These are phyloP conservation scores for Enteromius anoplus DNA, from an alignment of 2,797 vertebrate genomes.

Conservation along the genomic window DNA sequence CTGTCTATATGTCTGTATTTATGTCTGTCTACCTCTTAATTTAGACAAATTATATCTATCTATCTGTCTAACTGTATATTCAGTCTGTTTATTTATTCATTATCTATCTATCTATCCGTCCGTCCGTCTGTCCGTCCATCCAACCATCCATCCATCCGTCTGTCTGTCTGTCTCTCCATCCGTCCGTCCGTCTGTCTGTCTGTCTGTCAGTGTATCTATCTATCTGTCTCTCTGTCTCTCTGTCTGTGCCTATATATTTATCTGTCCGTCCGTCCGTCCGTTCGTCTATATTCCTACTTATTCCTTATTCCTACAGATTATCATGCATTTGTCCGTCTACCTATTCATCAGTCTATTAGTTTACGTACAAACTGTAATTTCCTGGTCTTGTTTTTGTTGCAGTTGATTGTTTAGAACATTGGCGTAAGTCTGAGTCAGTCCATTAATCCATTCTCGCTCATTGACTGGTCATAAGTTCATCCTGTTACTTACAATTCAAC, in stretches of 20 bases:
- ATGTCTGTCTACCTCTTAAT: background rate
- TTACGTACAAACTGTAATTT: background rate
- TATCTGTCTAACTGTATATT: too few species aligned
- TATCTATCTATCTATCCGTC: rapidly evolving
- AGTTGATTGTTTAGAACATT: conserved; percentile 38
- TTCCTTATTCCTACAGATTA: background rate
- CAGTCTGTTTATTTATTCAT: background rate
- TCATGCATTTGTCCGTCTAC: background rate
- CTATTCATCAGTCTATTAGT: background rate
- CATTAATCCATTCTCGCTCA: conserved; percentile 38
- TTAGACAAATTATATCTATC: too few species aligned
- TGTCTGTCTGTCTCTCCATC: rapidly evolving
- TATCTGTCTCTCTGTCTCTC: rapidly evolving
- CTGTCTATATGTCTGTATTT: background rate
- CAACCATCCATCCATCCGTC: background rate
- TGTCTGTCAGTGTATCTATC: background rate
- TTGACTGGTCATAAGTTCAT: conserved; percentile 37
- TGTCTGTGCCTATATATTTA: rapidly evolving
- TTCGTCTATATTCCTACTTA: background rate
- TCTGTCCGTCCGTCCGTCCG: rapidly evolving
- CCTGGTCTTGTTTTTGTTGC: conserved; percentile 29
- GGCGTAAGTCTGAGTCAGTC: background rate
- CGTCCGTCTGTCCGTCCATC: rapidly evolving
- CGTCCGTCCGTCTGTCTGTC: background rate
- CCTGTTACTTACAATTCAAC: conserved; percentile 43